A percentile compares a stretch with the other conserved stretches of the same genome.
Conservation (phyloP, 2,888 invertebrate species). For the Halictus quadricinctus region DNA sequence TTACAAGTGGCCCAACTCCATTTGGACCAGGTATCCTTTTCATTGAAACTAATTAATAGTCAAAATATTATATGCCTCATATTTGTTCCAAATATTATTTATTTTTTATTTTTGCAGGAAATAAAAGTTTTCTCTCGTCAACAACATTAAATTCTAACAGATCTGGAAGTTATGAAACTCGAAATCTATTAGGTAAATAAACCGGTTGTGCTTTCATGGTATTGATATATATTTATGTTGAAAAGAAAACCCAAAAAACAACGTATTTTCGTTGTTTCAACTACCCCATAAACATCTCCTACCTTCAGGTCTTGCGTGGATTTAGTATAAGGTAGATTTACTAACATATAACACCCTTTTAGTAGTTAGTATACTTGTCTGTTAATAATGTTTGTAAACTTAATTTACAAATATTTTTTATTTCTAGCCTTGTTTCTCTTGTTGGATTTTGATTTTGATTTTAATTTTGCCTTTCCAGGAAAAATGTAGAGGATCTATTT, state of each 20-base stretch:
- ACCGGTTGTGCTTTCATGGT: constrained; percentile 48
- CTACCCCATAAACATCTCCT: constrained; percentile 67
- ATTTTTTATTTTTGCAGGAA: constrained; percentile 70
- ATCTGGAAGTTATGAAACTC: constrained; percentile 76
- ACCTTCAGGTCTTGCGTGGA: constrained; percentile 80
- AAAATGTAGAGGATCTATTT: constrained; percentile 77
- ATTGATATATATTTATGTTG: constrained; percentile 55
- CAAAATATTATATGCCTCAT: background rate
- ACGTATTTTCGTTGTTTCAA: constrained; percentile 63
- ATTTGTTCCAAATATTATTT: background rate
- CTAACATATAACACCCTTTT: constrained; percentile 71
- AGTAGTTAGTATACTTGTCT: constrained; percentile 40
- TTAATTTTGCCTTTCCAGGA: constrained; percentile 77
- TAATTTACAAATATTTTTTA: constrained; percentile 42
- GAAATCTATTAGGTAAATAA: constrained; percentile 79
- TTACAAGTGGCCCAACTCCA: constrained; percentile 86
- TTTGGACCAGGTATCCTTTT: constrained; percentile 81
- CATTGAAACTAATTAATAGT: background rate
- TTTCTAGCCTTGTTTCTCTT: constrained; percentile 55
- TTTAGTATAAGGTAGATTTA: constrained; percentile 79
- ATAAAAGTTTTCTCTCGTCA: constrained; percentile 78
- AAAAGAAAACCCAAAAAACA: constrained; percentile 54
- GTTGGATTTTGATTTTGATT: constrained; percentile 56
- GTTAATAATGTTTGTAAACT: constrained; percentile 15
- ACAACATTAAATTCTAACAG: constrained; percentile 74